Evolutionary conservation across 2,797 vertebrate species (phyloP).

Genomic region (Acanthornis magna): DNA sequence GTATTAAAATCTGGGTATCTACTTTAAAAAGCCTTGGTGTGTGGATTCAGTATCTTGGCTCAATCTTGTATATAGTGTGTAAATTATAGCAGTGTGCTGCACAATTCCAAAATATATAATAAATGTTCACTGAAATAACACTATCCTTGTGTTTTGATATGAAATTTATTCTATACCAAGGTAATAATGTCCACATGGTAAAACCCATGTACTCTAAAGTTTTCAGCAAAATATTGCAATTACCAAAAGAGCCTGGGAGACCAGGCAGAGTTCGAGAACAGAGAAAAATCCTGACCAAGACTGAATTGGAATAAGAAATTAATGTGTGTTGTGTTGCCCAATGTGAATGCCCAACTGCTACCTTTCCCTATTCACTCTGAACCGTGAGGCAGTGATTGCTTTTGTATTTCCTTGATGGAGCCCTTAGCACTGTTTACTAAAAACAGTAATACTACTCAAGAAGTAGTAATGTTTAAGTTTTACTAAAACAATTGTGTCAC

Average conservation of each 20-base stretch:
- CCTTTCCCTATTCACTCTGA: background rate
- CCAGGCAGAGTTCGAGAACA: background rate
- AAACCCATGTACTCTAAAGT: background rate
- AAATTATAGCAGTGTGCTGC: conserved; percentile 11
- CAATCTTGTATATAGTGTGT: conserved; percentile 26
- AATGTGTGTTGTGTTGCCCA: background rate
- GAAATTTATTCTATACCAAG: background rate
- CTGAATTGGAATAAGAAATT: background rate
- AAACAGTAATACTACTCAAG: background rate
- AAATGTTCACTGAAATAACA: background rate
- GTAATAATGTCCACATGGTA: background rate
- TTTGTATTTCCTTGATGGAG: background rate
- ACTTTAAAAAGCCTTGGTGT: background rate
- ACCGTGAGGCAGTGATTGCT: background rate
- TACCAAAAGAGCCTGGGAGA: background rate
- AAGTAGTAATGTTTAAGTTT: background rate
- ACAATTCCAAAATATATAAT: background rate
- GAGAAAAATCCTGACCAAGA: background rate
- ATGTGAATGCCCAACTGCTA: background rate
- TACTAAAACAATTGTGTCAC: background rate
- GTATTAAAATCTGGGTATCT: background rate
- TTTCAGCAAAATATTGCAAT: background rate
- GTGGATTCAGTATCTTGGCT: background rate
- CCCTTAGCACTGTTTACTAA: background rate
- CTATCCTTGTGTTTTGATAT: background rate